These are phyloP conservation scores for Ramphastos sulfuratus DNA, from an alignment of 2,113 vertebrate species.

Conservation along the genomic window DNA sequence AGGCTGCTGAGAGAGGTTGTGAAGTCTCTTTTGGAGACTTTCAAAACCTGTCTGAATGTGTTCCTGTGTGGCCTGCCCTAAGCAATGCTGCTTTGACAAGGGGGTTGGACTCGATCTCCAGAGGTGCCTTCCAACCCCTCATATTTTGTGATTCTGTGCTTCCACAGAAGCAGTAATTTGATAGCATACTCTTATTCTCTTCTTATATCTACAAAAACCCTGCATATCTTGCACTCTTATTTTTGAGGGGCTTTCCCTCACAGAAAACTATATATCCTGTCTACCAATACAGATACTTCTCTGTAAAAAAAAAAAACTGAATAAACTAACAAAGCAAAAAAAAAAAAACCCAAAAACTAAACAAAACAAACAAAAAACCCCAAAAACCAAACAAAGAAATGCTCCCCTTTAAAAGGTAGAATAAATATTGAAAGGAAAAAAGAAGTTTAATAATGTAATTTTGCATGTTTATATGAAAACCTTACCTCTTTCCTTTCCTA, in stretches of 20 bases:
- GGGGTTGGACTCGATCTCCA: too few species aligned
- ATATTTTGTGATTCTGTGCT: too few species aligned
- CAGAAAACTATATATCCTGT: not conserved
- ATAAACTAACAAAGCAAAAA: too few species aligned
- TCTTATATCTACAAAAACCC: not conserved
- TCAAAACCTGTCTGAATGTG: too few species aligned
- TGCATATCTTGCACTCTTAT: not conserved
- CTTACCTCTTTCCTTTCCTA: not conserved
- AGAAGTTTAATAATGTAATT: not conserved
- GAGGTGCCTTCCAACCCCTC: too few species aligned
- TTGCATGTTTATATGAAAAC: not conserved
- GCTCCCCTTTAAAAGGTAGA: not conserved
- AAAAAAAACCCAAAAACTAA: too few species aligned
- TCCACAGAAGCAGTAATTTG: not conserved
- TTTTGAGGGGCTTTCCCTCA: conserved; percentile 2
- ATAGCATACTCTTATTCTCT: not conserved
- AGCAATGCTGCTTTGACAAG: too few species aligned
- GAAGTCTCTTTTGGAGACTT: too few species aligned
- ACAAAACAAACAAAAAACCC: too few species aligned
- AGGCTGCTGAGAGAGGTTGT: too few species aligned
- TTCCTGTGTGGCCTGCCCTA: too few species aligned
- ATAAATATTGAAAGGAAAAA: not conserved
- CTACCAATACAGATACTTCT: not conserved
- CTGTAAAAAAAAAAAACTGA: not conserved
- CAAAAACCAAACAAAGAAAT: too few species aligned